Evolutionary conservation across 2,113 vertebrate species (phyloP), one percentile per base, ranked within the genome.

Genomic region (Anolis sagrei): DNA sequence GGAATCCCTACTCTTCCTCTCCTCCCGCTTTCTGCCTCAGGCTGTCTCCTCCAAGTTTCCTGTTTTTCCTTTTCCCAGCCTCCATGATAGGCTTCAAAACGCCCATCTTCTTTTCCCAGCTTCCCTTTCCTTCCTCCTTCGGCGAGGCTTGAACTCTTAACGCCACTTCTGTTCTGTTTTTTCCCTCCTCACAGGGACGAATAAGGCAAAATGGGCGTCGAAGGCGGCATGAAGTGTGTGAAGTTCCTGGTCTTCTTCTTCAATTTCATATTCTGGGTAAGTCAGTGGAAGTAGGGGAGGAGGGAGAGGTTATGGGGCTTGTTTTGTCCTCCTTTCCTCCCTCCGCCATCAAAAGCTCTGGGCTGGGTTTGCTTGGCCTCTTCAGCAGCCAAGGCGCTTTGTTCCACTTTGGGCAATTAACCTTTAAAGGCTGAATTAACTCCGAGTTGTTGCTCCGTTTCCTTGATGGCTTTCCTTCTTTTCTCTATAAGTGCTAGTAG

Each of bases 211-310:
- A 98, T 98, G 98, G 96, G 90, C 81, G 95, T 98, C 16, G 97
- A 96, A 91, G 97, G 97, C 80, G 97, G 96, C 89, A 96, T 97
- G 96, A 97, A 96, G 77, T 98, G 96, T 90, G 93, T 98, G 81
- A 98, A 98, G 92, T 97, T 90, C 88, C 88, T 98, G 81, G 90
- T 98, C 49, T 97, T 98, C 93, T 88, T 98, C 51, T 97, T 98
- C 76, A 97, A 98, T 95, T 96, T 98, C 84, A 92, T 97, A 68
- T 98, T 98, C 79, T 98, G 97, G 97, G 98, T 98, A 92, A 98
- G 98, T 97, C 61, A 48, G 14, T 48, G 27, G 48, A 78, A 7
- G 29, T n/a, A 29, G 6, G 27, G 48, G 61, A 7, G 29, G 44
- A 29, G 6, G 21, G 64, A 1, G 7, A 8, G 21, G 21, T 34